phyloP scores from a whole-genome alignment of 1,140 invertebrate genomes.

The Philopotamus ludificatus region DNA sequence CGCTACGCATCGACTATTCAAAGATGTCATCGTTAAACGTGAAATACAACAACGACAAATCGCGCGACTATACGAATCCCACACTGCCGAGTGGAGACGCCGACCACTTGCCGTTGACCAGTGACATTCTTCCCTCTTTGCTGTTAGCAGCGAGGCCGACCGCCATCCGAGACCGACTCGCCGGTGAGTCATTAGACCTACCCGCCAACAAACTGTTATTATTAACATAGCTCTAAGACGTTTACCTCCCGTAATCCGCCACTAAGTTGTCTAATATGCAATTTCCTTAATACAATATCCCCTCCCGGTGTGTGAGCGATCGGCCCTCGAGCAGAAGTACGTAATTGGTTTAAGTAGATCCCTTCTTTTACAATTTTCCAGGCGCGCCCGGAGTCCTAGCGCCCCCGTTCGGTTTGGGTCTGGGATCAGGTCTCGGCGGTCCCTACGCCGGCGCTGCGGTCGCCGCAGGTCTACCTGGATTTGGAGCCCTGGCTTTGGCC shows the following conservation, averaged over 20 bases:
- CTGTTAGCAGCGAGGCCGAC: constrained; percentile 57
- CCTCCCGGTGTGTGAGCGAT: too few species aligned
- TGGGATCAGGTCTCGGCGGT: constrained; percentile 64
- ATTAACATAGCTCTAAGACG: too few species aligned
- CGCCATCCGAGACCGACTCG: constrained; percentile 49
- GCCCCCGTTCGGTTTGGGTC: constrained; percentile 73
- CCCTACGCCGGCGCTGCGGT: constrained; percentile 66
- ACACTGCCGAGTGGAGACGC: constrained; percentile 91
- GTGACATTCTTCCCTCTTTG: constrained; percentile 62
- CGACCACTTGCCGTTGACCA: constrained; percentile 65
- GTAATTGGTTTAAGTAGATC: too few species aligned
- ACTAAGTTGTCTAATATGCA: too few species aligned
- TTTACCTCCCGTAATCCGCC: too few species aligned
- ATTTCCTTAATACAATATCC: too few species aligned
- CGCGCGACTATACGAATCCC: constrained; percentile 97
- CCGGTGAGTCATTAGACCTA: constrained; percentile 45
- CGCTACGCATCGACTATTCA: constrained; percentile 98
- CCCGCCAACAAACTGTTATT: too few species aligned
- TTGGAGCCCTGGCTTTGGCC: constrained; percentile 71
- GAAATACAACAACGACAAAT: constrained; percentile 99
- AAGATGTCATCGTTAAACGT: constrained; percentile 97
- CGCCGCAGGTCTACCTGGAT: constrained; percentile 67
- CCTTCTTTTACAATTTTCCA: constrained; percentile 45
- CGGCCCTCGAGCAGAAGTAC: too few species aligned
- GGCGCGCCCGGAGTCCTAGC: constrained; percentile 78